Evolutionary conservation across 2,113 vertebrate species (phyloP).

Genomic region (Lanius ludovicianus): DNA sequence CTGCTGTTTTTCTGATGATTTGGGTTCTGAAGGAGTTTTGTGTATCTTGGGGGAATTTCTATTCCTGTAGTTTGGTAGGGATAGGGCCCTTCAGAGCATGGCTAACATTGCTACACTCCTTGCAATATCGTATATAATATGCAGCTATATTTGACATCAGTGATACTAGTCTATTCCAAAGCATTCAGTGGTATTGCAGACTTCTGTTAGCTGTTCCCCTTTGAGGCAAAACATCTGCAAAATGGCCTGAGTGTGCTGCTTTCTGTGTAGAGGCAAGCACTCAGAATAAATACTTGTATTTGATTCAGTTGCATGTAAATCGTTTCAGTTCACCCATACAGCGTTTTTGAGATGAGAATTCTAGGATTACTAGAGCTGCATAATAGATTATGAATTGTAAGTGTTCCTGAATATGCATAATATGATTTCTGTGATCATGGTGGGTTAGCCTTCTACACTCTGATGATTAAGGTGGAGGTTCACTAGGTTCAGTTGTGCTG

Average conservation of each 20-base stretch:
- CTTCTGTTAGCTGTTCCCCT: not conserved
- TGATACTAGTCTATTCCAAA: not conserved
- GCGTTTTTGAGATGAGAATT: not conserved
- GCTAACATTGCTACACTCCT: not conserved
- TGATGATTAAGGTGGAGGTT: not conserved
- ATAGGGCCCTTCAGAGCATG: not conserved
- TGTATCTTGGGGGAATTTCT: not conserved
- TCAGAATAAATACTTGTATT: not conserved
- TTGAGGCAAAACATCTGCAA: not conserved
- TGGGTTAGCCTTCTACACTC: not conserved
- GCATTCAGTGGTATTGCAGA: not conserved
- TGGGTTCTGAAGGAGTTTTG: not conserved
- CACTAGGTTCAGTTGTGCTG: not conserved
- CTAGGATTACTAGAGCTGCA: not conserved
- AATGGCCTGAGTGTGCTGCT: not conserved
- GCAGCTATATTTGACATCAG: not conserved
- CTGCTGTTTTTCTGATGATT: not conserved
- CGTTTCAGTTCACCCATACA: accelerated
- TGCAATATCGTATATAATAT: not conserved
- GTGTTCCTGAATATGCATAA: not conserved
- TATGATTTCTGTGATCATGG: not conserved
- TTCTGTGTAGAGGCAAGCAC: not conserved
- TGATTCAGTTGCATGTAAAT: not conserved
- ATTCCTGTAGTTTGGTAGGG: not conserved
- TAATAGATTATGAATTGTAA: not conserved